A percentile compares a stretch with the other conserved stretches of the same genome.
phyloP scores from a whole-genome alignment of 2,888 invertebrate genomes.

The Phortica okadai region DNA sequence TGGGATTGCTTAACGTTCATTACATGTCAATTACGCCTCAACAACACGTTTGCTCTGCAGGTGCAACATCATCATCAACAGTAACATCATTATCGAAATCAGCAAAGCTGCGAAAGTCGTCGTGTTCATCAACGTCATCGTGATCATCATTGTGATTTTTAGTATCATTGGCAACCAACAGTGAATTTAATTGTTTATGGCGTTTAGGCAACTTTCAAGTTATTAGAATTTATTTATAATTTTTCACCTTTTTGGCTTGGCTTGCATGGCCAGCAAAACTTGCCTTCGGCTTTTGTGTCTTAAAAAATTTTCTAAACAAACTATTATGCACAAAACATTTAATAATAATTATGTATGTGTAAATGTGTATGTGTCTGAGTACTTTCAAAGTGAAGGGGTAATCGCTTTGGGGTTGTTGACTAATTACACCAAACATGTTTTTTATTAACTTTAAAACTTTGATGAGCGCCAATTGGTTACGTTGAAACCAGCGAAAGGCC shows the following conservation, averaged over 20 bases:
- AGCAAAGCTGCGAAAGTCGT: no score
- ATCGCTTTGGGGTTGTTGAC: no score
- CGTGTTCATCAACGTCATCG: no score
- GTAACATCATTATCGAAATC: neutral
- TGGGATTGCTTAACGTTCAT: conserved; percentile 10
- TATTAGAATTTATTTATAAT: conserved; percentile 16
- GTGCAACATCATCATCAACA: conserved; percentile 9
- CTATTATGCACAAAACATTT: neutral
- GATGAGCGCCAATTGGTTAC: no score
- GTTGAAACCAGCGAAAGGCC: no score
- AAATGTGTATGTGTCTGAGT: neutral
- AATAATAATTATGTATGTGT: no score
- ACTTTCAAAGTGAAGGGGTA: neutral
- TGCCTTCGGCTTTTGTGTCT: neutral
- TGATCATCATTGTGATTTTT: no score
- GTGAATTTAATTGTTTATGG: neutral
- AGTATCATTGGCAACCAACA: neutral
- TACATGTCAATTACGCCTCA: neutral
- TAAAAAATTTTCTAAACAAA: neutral
- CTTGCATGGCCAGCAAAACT: neutral
- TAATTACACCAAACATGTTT: no score
- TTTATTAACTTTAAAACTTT: no score
- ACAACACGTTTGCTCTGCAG: conserved; percentile 3
- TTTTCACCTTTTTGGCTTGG: neutral
- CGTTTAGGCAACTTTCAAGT: neutral